These are phyloP conservation scores for Glossosoma conforme DNA, from an alignment of 1,140 invertebrate genomes.

Conservation along the genomic window DNA sequence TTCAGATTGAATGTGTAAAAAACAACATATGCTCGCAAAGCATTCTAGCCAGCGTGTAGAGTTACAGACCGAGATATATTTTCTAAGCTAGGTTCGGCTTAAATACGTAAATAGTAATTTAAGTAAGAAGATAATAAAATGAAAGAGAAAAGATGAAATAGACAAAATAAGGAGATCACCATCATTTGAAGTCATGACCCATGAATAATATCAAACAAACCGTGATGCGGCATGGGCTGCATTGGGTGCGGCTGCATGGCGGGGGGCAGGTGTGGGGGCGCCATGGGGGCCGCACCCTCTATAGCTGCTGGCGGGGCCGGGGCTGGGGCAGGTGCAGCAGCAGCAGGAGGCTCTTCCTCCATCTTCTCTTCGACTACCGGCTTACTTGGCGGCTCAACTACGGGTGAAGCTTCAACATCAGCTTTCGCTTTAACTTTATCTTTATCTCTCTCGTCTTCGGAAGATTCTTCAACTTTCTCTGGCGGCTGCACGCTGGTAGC, in stretches of 20 bases:
- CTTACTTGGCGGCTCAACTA: neutral
- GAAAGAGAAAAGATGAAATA: neutral
- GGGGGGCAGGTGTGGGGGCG: constrained; percentile 34
- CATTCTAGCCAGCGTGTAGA: neutral
- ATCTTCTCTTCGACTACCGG: constrained; percentile 17
- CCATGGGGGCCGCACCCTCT: constrained; percentile 33
- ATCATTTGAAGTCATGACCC: neutral
- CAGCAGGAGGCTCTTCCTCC: constrained; percentile 15
- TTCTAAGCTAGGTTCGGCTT: neutral
- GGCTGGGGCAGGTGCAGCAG: constrained; percentile 34
- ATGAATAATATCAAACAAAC: constrained; percentile 20
- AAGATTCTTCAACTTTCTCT: constrained; percentile 5
- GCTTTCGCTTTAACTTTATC: constrained; percentile 13
- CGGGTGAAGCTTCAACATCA: constrained; percentile 4
- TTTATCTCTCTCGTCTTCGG: constrained; percentile 11
- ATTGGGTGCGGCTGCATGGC: constrained; percentile 37
- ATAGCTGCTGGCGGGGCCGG: constrained; percentile 32
- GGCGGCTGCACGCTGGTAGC: neutral
- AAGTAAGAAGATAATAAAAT: neutral
- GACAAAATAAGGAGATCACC: neutral
- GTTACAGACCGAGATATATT: neutral
- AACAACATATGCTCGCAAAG: neutral
- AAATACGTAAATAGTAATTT: neutral
- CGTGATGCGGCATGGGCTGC: constrained; percentile 39
- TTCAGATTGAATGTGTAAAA: too few relatives aligned